Evolutionary conservation across 1,140 invertebrate genomes (phyloP).

Genomic region (Rhysida immarginata): DNA sequence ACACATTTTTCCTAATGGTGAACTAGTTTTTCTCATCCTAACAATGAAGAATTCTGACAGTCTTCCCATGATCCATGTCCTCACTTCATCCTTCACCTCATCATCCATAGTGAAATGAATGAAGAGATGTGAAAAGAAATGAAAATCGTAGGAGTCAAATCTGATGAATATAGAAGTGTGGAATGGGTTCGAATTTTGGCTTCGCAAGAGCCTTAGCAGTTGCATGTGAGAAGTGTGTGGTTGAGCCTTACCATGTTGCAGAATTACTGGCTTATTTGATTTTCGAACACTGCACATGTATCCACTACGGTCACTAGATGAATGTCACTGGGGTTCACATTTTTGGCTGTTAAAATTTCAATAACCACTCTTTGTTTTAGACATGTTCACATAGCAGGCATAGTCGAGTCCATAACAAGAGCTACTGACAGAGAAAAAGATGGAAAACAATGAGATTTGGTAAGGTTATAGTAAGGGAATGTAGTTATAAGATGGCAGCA

Average conservation of each 20-base stretch:
- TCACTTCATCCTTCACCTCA: neutral
- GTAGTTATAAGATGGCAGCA: neutral
- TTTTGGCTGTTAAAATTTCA: neutral
- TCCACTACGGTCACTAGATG: neutral
- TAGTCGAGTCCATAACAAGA: neutral
- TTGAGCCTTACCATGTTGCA: neutral
- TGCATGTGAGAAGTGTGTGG: neutral
- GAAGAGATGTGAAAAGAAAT: neutral
- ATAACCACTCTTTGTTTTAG: neutral
- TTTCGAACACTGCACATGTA: neutral
- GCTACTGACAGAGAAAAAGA: neutral
- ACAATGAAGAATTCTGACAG: neutral
- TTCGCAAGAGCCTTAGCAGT: neutral
- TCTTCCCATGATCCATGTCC: neutral
- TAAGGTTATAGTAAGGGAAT: neutral
- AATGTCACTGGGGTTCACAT: neutral
- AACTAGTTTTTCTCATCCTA: neutral
- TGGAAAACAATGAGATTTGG: neutral
- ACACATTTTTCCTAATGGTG: neutral
- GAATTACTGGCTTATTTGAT: neutral
- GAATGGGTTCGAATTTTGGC: neutral
- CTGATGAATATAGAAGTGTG: neutral
- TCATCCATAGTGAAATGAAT: neutral
- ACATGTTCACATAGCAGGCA: neutral
- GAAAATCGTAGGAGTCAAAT: neutral